Evolutionary conservation across 2,888 invertebrate species (phyloP), one percentile per base, ranked within the genome.

Genomic region (Cerastoderma edule): DNA sequence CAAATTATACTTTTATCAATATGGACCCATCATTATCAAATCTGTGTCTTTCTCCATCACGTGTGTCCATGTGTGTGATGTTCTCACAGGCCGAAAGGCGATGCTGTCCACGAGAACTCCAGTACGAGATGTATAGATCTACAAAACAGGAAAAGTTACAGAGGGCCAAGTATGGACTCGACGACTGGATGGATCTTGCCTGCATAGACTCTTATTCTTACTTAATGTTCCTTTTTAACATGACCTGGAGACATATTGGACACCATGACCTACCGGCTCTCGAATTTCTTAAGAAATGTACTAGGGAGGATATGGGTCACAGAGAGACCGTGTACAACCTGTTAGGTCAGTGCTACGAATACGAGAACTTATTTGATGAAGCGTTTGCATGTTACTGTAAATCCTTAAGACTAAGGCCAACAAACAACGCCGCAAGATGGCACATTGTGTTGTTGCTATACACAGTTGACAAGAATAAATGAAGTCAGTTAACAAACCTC

Each of bases 401-500:
- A 10, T 72, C 72, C 33, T 27, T 54, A 19, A 27, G 22, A 27
- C 8, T 60, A 5, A 32, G 67, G 10, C 67, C 48, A 19, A 60
- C 19, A 22, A 57, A 72, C 33, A 72, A 72, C 50, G 66, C 72
- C 10, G 72, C 66, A 10, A 46, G 33, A 10, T 66, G 66, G 66
- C 66, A 53, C 48, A 50, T 65, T 10, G 5, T 8, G 35, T 22
- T 13, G 32, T 32, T 60, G 22, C 30, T 13, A 22, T 60, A n/a
- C n/a, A n/a, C n/a, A n/a, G n/a, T n/a, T n/a, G n/a, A n/a, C n/a
- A n/a, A n/a, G n/a, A n/a, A n/a, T n/a, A n/a, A n/a, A n/a, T n/a
- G n/a, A n/a, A n/a, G n/a, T n/a, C n/a, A n/a, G n/a, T n/a, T n/a
- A n/a, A n/a, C n/a, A n/a, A n/a, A n/a, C n/a, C n/a, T n/a, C n/a